These are phyloP conservation scores for Alviniconcha strummeri DNA, from an alignment of 2,888 invertebrate species.

Conservation along the genomic window DNA sequence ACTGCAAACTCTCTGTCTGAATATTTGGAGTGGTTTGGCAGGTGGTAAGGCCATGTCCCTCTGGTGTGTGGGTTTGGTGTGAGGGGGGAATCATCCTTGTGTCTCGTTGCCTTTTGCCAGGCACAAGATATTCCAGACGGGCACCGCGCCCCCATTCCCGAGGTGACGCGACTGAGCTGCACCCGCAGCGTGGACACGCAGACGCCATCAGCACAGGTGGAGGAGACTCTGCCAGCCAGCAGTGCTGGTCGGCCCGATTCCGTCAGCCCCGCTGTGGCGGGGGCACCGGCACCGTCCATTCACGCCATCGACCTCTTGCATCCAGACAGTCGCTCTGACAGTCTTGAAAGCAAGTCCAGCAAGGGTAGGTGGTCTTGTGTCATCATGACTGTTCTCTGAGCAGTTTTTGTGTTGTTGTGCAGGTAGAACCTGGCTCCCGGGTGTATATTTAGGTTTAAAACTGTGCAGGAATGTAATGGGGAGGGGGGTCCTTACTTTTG, in stretches of 20 bases:
- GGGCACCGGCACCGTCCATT: conserved; percentile 29
- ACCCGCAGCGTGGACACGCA: conserved; percentile 88
- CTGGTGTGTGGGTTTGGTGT: too few relatives aligned
- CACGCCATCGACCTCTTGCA: conserved; percentile 47
- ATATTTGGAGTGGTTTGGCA: too few relatives aligned
- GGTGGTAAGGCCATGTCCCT: too few relatives aligned
- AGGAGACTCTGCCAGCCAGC: conserved; percentile 44
- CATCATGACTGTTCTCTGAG: too few relatives aligned
- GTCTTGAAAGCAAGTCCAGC: conserved; percentile 53
- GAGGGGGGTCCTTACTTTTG: too few relatives aligned
- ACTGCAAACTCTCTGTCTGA: too few relatives aligned
- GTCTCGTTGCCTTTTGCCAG: not conserved
- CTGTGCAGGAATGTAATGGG: too few relatives aligned
- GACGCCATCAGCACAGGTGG: conserved; percentile 80
- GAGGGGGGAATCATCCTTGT: too few relatives aligned
- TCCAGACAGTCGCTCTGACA: conserved; percentile 77
- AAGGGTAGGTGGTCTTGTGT: conserved; percentile 32
- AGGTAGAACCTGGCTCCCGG: too few relatives aligned
- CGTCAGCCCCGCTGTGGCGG: conserved; percentile 78
- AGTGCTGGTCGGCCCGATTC: conserved; percentile 75
- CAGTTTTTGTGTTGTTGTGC: too few relatives aligned
- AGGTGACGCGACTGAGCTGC: conserved; percentile 75
- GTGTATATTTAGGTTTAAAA: too few relatives aligned
- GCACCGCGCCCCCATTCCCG: conserved; percentile 88
- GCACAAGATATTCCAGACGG: conserved; percentile 85